Evolutionary conservation across 2,113 vertebrate species (phyloP).

Genomic region (Sigmodon hispidus): DNA sequence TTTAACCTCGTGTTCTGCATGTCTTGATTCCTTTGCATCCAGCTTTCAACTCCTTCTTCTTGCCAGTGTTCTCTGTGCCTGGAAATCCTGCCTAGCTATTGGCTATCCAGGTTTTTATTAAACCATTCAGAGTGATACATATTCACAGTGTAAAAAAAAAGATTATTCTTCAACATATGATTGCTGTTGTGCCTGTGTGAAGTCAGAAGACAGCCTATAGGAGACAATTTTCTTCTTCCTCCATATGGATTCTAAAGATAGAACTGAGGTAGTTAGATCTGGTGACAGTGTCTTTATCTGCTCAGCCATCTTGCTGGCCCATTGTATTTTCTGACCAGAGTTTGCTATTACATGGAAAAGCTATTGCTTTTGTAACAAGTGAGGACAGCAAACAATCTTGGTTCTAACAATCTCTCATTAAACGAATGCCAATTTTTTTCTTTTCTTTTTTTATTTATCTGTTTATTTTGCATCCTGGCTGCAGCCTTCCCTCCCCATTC

Average conservation of each 20-base stretch:
- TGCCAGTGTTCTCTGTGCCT: background rate
- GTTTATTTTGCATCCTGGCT: background rate
- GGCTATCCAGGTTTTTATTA: background rate
- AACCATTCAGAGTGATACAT: background rate
- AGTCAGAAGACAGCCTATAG: background rate
- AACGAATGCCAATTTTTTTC: background rate
- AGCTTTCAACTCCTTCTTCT: background rate
- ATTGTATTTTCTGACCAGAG: background rate
- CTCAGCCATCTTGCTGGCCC: background rate
- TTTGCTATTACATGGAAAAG: background rate
- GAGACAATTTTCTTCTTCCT: background rate
- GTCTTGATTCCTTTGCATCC: background rate
- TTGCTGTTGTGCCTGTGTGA: rapidly evolving
- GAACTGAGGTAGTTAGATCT: no score
- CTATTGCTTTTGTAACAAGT: background rate
- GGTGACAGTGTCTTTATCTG: background rate
- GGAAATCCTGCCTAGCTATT: background rate
- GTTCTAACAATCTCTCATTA: background rate
- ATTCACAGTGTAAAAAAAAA: background rate
- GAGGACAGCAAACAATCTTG: background rate
- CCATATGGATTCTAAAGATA: background rate
- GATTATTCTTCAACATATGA: background rate
- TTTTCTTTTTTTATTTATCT: background rate
- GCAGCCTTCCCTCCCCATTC: no score
- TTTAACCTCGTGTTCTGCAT: background rate